A percentile compares a stretch with the other conserved stretches of the same genome.
These are phyloP conservation scores for Meta bourneti DNA, from an alignment of 2,888 invertebrate species.

Conservation along the genomic window DNA sequence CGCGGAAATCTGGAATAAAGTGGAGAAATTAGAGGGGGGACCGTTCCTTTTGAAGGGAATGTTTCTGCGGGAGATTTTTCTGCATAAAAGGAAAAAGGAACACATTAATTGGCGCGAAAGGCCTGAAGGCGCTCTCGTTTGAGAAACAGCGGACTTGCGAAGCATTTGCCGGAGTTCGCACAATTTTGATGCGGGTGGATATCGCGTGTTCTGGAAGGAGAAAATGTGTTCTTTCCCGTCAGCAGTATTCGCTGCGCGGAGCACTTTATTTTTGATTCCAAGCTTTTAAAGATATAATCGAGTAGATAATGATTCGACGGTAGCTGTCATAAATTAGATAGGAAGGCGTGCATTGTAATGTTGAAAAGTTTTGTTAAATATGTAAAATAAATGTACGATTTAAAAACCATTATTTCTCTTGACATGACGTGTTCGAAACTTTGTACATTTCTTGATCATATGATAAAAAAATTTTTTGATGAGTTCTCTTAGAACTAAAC, in stretches of 20 bases:
- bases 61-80: constrained; percentile 12
- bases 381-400: too few species aligned
- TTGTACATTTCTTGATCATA: too few species aligned
- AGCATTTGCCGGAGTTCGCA: constrained; percentile 35
- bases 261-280: background rate
- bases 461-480: too few species aligned
- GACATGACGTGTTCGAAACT: too few species aligned
- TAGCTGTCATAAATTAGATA: background rate
- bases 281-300: background rate
- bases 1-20: constrained; percentile 6
- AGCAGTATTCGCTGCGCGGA: background rate
- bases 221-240: background rate
- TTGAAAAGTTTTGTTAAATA: too few species aligned
- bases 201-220: background rate
- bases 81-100: constrained; percentile 6
- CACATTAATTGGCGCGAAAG: constrained; percentile 15
- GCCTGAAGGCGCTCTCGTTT: background rate
- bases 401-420: too few species aligned
- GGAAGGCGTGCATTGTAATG: background rate
- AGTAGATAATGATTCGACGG: background rate
- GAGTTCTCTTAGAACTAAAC: too few species aligned
- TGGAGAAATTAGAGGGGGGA: constrained; percentile 23
- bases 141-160: background rate
- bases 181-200: background rate
- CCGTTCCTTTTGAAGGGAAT: constrained; percentile 12